Percentiles rank a stretch among this genome's conserved stretches.
Conservation (phyloP, 2,888 invertebrate genomes). For the Himalopsyche japonica region DNA sequence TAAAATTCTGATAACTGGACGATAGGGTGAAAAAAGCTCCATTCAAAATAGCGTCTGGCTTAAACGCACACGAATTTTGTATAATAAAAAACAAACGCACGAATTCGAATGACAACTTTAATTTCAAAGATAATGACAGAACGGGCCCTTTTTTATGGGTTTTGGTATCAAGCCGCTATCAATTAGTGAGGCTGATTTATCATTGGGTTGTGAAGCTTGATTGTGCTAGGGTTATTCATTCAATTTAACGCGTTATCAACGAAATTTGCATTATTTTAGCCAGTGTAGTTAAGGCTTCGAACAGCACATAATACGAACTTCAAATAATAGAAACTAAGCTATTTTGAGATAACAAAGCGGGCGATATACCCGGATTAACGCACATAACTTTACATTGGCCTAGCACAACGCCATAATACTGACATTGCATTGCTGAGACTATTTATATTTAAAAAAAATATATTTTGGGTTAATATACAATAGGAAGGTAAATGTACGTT, state of each 20-base stretch:
- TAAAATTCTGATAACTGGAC: no score
- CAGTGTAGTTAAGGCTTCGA: not conserved
- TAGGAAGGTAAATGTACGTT: no score
- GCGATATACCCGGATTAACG: not conserved
- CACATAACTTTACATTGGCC: not conserved
- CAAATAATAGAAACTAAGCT: not conserved
- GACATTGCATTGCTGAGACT: no score
- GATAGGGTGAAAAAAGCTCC: no score
- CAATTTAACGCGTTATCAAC: not conserved
- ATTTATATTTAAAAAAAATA: no score
- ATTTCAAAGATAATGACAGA: no score
- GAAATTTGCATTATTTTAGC: not conserved
- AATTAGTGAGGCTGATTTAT: not conserved
- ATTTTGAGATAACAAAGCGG: not conserved
- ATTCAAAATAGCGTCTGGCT: no score
- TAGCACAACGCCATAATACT: not conserved
- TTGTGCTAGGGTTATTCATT: not conserved
- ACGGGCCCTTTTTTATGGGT: not conserved
- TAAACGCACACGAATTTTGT: no score
- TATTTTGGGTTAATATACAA: no score
- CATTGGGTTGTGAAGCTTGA: not conserved
- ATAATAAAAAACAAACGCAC: no score
- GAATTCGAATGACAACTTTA: no score
- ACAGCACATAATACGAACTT: not conserved
- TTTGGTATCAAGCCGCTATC: not conserved